phyloP scores from a whole-genome alignment of 1,140 invertebrate species.

The Monochamus saltuarius region DNA sequence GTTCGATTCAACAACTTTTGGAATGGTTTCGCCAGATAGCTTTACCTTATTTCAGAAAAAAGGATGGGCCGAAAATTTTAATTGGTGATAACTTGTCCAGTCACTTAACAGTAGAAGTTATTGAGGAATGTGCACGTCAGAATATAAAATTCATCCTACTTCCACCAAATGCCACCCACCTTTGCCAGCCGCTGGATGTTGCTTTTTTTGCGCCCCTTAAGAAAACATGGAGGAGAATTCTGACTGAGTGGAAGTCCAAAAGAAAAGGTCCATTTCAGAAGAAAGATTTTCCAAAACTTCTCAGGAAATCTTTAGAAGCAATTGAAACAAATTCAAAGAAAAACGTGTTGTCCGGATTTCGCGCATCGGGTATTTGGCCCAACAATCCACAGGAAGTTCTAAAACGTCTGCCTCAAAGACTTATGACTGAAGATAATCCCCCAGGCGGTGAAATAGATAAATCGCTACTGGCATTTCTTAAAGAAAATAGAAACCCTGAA shows the following conservation, averaged over 20 bases:
- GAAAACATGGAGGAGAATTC: not conserved
- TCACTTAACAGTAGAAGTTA: not conserved
- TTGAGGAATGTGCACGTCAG: not conserved
- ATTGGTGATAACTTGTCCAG: slow-evolving; percentile 2
- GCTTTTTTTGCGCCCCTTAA: not conserved
- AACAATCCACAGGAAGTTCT: slow-evolving; percentile 4
- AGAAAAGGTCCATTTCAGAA: slow-evolving; percentile 11
- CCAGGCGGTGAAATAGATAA: no score
- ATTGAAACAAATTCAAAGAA: not conserved
- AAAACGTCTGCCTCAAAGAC: slow-evolving; percentile 2
- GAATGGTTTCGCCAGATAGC: not conserved
- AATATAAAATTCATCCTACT: not conserved
- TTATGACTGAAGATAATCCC: not conserved
- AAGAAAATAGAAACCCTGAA: no score
- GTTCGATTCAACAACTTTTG: not conserved
- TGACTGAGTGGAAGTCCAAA: slow-evolving; percentile 1
- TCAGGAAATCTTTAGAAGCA: not conserved
- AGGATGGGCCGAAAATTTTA: not conserved
- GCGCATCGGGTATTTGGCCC: slow-evolving; percentile 4
- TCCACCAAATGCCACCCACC: not conserved
- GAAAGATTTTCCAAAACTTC: slow-evolving; percentile 5
- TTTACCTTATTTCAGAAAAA: slow-evolving; percentile 1
- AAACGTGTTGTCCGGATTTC: slow-evolving; percentile 1
- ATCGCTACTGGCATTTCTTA: no score
- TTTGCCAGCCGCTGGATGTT: no score